Evolutionary conservation across 2,113 vertebrate species (phyloP).

Genomic region (Nansenia antarctica): DNA sequence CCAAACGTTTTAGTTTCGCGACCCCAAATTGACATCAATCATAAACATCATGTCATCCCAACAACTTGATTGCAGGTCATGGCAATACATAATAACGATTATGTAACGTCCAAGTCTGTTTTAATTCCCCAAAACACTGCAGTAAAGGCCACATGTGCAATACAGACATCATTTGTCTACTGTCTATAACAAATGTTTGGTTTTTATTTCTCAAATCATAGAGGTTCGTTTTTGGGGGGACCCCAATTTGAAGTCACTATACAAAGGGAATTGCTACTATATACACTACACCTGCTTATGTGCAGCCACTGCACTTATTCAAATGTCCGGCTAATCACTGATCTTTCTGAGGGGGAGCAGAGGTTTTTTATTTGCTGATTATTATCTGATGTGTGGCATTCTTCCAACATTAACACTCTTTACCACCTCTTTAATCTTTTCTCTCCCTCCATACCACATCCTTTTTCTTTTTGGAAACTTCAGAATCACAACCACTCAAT

Average conservation of each 20-base stretch:
- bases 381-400: slow-evolving; percentile 36
- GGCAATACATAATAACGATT: too few species aligned
- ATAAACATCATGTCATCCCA: too few species aligned
- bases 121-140: slow-evolving; percentile 8
- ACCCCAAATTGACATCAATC: too few species aligned
- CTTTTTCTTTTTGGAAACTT: slow-evolving; percentile 44
- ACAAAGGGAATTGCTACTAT: too few species aligned
- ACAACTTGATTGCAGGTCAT: too few species aligned
- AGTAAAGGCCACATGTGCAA: background rate
- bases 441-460: slow-evolving; percentile 20
- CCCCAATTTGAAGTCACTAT: too few species aligned
- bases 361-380: slow-evolving; percentile 49
- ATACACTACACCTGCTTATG: slow-evolving; percentile 31
- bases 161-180: too few species aligned
- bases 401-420: slow-evolving; percentile 35
- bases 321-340: slow-evolving; percentile 32
- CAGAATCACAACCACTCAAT: slow-evolving; percentile 51
- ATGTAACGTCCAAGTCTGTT: background rate
- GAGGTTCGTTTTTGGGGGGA: too few species aligned
- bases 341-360: slow-evolving; percentile 46
- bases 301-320: slow-evolving; percentile 43
- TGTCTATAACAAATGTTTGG: too few species aligned
- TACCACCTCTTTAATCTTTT: background rate
- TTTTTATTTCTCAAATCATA: too few species aligned
- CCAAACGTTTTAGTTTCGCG: too few species aligned